Evolutionary conservation across 2,888 invertebrate genomes (phyloP), one percentile per base, ranked within the genome.

Genomic region (Drosophila recens): DNA sequence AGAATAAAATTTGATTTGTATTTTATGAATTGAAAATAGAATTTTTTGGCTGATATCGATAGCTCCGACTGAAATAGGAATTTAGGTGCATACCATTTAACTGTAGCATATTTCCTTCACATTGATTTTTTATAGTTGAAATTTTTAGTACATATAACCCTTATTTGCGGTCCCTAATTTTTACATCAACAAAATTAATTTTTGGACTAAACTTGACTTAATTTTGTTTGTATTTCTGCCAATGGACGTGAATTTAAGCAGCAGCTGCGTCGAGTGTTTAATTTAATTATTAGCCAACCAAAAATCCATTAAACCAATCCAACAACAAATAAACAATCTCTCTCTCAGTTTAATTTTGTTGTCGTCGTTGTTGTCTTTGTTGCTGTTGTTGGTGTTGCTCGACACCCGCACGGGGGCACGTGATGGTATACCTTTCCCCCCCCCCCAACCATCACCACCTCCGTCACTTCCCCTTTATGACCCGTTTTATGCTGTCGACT

Each of bases 211-310:
- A 33, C 10, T 57, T 15, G 5, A 46, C 27, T 23, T 27, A 36
- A 36, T 36, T 23, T 3, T 20, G 43, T 45, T 45, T 34, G 33
- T 46, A 36, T 27, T 46, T 13, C 11, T 8, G 8, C 11, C 17
- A 23, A 40, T 2, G 40, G 40, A 42, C 17, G 11, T 27, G 6
- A 17, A 11, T 57, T 17, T 36, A 36, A 51, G 38, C 52, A 23
- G 20, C 34, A 38, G 20, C 53, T 23, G 53, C 40, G 33, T 8
- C 10, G 40, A 27, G 15, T 36, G 27, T 58, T 54, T 71, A 42
- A 58, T 46, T 67, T 67, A 62, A 67, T 54, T 46, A 71, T 71
- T 72, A 71, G 57, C 67, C 42, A 49, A 27, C 53, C 42, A 20
- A 54, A 66, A 27, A 59, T 48, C 48, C 56, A 58, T 69, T 65